These are phyloP conservation scores for Ctenopoma kingsleyae DNA, from an alignment of 2,797 vertebrate species.

Conservation along the genomic window DNA sequence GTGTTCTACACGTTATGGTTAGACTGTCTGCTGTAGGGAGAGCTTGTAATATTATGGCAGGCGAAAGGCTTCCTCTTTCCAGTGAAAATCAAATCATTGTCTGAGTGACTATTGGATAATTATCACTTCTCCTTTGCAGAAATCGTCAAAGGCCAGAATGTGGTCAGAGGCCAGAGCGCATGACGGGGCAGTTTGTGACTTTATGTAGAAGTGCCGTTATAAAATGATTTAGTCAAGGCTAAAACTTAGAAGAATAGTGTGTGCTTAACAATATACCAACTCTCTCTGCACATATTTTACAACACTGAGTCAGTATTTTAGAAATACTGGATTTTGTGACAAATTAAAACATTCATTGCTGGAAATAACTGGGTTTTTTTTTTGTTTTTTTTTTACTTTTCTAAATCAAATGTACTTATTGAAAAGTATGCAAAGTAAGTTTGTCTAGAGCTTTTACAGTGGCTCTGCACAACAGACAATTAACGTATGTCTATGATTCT, in stretches of 20 bases:
- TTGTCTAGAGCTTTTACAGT: too few relatives aligned
- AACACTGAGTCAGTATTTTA: too few relatives aligned
- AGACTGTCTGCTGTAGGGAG: neutral
- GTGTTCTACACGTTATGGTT: slow-evolving; percentile 4
- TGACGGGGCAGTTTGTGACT: slow-evolving; percentile 19
- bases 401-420: too few relatives aligned
- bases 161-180: slow-evolving; percentile 13
- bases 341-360: too few relatives aligned
- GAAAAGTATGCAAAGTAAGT: too few relatives aligned
- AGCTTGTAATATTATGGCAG: neutral
- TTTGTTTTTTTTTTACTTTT: too few relatives aligned
- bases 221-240: neutral
- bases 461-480: neutral
- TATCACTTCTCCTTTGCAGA: slow-evolving; percentile 66
- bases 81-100: slow-evolving; percentile 35
- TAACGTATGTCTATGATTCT: slow-evolving; percentile 13
- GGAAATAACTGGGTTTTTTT: too few relatives aligned
- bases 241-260: too few relatives aligned
- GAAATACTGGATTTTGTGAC: too few relatives aligned
- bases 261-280: too few relatives aligned
- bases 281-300: too few relatives aligned
- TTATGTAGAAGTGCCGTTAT: slow-evolving; percentile 30
- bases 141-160: slow-evolving; percentile 27
- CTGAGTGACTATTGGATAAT: slow-evolving; percentile 46
- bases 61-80: slow-evolving; percentile 72